Evolutionary conservation across 2,888 invertebrate genomes (phyloP).

Genomic region (Geotrupes spiniger): DNA sequence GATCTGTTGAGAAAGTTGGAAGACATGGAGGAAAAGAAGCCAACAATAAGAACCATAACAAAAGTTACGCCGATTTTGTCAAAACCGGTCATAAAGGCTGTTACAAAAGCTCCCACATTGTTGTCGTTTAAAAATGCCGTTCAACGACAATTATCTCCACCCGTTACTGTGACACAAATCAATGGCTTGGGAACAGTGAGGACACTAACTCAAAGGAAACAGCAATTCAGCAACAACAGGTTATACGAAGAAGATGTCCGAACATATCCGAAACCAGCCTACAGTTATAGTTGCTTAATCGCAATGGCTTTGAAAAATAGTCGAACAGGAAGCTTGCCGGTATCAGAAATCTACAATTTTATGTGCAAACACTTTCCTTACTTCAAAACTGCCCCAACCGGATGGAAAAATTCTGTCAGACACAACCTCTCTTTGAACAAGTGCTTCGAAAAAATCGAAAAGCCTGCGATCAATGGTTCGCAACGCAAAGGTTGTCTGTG

Average conservation of each 20-base stretch:
- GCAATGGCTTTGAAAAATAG: constrained; percentile 98
- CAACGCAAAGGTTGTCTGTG: constrained; percentile 90
- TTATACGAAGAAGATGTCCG: constrained; percentile 54
- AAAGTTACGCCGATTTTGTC: constrained; percentile 46
- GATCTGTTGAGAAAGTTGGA: constrained; percentile 62
- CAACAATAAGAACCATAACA: constrained; percentile 41
- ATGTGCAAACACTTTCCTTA: constrained; percentile 99
- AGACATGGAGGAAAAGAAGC: constrained; percentile 44
- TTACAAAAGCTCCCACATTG: constrained; percentile 33
- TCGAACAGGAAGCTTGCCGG: constrained; percentile 88
- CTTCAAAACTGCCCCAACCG: constrained; percentile 96
- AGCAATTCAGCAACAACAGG: constrained; percentile 28
- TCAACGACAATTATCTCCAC: constrained; percentile 34
- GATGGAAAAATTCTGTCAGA: constrained; percentile 98
- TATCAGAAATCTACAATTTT: constrained; percentile 97
- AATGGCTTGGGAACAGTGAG: constrained; percentile 29
- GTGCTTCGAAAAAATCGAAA: constrained; percentile 97
- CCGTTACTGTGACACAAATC: constrained; percentile 42
- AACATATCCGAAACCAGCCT: constrained; percentile 91
- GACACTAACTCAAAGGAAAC: constrained; percentile 27
- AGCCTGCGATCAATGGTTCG: constrained; percentile 82
- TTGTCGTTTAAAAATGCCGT: constrained; percentile 42
- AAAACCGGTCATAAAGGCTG: constrained; percentile 42
- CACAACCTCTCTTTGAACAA: constrained; percentile 97
- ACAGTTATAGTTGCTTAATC: constrained; percentile 96